Base-by-base conservation (phyloP, 2,113 vertebrate species). In the Hypocryptadius cinnamomeus region DNA sequence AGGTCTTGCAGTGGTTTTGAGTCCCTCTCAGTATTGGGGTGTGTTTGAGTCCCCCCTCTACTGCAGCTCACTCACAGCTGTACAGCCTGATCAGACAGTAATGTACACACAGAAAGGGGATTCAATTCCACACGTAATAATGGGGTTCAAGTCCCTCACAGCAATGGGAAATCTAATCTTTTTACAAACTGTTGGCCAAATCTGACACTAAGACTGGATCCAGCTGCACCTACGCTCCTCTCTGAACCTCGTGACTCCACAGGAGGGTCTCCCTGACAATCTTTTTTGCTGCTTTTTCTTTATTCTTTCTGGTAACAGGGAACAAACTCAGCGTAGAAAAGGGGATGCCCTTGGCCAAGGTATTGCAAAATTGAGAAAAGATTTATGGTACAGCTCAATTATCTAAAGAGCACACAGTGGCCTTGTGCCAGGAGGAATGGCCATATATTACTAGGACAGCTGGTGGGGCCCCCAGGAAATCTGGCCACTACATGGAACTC, bases 91-190 rank as follows among this genome's bases (percentile, higher is more conserved):
- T 15, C 81, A 47, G 24, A 2, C 30, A 78, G 4, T 13, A 13
- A 59, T 8, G 25, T 15, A n/a, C 60, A 54, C 45, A 23, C 4
- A 79, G 10, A 44, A 56, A 69, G 8, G 47, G 8, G 27, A 40
- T 30, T 42, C 23, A 42, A 79, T 13, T 25, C 39, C 73, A 37
- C 33, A 11, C 3, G 9, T 23, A 15, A 44, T 23, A 73, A 39
- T 0, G 1, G 57, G 15, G 11, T 20, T 39, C 0, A 1, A 59
- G 39, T 35, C n/a, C 24, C 24, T 40, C 51, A 59, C 0, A 59
- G 20, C n/a, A 85, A 31, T 31, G 13, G 45, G 51, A 80, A 86
- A 56, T 33, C 24, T 0, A 54, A 42, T 48, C 40, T 27, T 73
- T 74, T 42, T 25, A 44, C 9, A 53, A 60, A 56, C 69, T 68